Evolutionary conservation across 2,113 vertebrate genomes (phyloP).

Genomic region (Microcebus griseorufus): DNA sequence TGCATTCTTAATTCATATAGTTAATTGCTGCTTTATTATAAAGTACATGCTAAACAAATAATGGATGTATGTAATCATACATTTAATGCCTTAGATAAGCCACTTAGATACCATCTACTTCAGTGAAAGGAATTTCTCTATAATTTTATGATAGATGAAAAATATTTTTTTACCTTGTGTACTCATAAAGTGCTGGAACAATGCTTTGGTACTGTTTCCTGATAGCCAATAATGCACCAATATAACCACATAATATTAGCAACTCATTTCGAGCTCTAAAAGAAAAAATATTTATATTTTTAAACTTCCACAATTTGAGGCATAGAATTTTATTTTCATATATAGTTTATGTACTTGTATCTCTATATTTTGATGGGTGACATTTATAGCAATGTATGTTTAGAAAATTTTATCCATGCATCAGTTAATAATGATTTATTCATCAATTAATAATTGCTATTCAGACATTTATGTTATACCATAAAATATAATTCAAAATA

Average conservation of each 20-base stretch:
- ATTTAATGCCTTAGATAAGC: not conserved
- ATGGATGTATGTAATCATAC: not conserved
- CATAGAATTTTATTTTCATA: not conserved
- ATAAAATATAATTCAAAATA: not conserved
- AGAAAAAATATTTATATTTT: slow-evolving; percentile 26
- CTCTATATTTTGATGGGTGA: not conserved
- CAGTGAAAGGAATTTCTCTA: not conserved
- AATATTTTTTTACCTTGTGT: slow-evolving; percentile 90
- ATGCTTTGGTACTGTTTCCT: slow-evolving; percentile 93
- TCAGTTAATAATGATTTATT: not conserved
- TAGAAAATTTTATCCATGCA: not conserved
- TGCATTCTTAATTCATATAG: not conserved
- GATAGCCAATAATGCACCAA: slow-evolving; percentile 94
- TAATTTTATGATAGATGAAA: not conserved
- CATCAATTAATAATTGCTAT: not conserved
- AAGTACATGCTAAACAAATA: not conserved
- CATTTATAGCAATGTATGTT: not conserved
- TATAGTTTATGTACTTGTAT: not conserved
- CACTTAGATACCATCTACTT: not conserved
- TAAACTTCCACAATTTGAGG: not conserved
- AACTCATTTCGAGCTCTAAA: slow-evolving; percentile 94
- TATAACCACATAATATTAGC: slow-evolving; percentile 94
- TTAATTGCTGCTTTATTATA: not conserved
- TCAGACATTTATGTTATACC: not conserved
- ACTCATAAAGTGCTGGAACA: slow-evolving; percentile 97